Evolutionary conservation across 2,113 vertebrate genomes (phyloP).

Genomic region (Sebastes fasciatus): DNA sequence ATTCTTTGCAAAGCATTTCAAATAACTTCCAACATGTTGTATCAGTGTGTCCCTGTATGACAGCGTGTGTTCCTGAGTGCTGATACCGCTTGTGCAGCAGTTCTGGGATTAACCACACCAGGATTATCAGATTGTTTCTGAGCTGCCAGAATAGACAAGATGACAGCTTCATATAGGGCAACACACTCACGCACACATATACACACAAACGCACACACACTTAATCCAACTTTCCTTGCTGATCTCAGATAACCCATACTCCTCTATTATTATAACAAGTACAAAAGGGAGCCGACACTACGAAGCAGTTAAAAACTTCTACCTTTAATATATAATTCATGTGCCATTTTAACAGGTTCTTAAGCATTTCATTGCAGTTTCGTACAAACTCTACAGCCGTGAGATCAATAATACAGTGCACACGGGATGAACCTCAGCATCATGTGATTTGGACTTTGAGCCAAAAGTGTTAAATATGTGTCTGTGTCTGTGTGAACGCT

Average conservation of each 20-base stretch:
- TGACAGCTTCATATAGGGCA: conserved; percentile 75
- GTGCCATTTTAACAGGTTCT: conserved; percentile 66
- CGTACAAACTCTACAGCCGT: conserved; percentile 67
- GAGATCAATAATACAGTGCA: conserved; percentile 57
- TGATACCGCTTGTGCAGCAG: conserved; percentile 76
- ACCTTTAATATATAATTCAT: conserved; percentile 80
- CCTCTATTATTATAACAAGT: conserved; percentile 7
- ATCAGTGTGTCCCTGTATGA: conserved; percentile 22
- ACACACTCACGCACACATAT: conserved; percentile 46
- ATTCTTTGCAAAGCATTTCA: conserved; percentile 48
- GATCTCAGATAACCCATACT: conserved; percentile 52
- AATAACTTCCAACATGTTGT: conserved; percentile 24
- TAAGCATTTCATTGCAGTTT: conserved; percentile 71
- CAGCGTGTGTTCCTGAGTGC: conserved; percentile 25
- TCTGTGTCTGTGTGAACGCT: conserved; percentile 14
- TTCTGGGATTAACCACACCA: conserved; percentile 76
- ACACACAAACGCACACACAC: conserved; percentile 23
- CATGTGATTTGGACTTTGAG: conserved; percentile 22
- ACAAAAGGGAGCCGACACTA: conserved; percentile 73
- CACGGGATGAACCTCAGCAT: conserved; percentile 47
- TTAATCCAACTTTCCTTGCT: conserved; percentile 64
- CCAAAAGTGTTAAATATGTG: conserved; percentile 19
- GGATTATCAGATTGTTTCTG: conserved; percentile 84
- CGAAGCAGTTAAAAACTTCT: conserved; percentile 80
- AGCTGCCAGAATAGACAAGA: conserved; percentile 69